Evolutionary conservation across 2,888 invertebrate genomes (phyloP), one percentile per base, ranked within the genome.

Genomic region (Trypoxylon attenuatum): DNA sequence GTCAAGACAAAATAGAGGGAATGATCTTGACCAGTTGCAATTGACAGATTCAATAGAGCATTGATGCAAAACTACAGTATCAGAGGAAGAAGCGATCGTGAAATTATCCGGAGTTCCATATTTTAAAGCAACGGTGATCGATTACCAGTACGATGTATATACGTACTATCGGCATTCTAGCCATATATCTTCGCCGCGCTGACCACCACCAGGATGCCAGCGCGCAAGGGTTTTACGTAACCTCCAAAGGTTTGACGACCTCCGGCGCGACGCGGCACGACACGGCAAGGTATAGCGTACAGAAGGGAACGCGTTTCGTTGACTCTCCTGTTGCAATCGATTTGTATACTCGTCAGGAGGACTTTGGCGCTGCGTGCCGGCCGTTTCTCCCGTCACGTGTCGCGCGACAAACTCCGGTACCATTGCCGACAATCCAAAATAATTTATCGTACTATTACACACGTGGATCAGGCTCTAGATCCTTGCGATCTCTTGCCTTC

Each of bases 221-320:
- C 21, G 43, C 46, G 23, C 33, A 58, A 23, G 55, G 54, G n/a
- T 60, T 63, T 73, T 73, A 67, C 73, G 73, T 67, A 73, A 73
- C 57, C 57, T 67, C 52, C 50, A 63, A 52, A 67, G 54, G 70
- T 70, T 73, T 70, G 67, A 73, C 63, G 73, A 73, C 73, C 73
- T 61, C 68, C 47, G 41, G 42, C 45, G 15, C 56, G 21, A n/a
- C n/a, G n/a, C n/a, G n/a, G n/a, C n/a, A n/a, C n/a, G n/a, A n/a
- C n/a, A n/a, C n/a, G n/a, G n/a, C n/a, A n/a, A n/a, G n/a, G n/a
- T n/a, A n/a, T n/a, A n/a, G n/a, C n/a, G n/a, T n/a, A n/a, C n/a
- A n/a, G 38, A 38, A 49, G 59, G 49, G 50, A 68, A 62, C 69
- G 50, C 46, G 60, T 63, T 57, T 42, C 53, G 52, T 50, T 41